These are phyloP conservation scores for Baryphthengus martii DNA, from an alignment of 2,113 vertebrate genomes.

Conservation along the genomic window DNA sequence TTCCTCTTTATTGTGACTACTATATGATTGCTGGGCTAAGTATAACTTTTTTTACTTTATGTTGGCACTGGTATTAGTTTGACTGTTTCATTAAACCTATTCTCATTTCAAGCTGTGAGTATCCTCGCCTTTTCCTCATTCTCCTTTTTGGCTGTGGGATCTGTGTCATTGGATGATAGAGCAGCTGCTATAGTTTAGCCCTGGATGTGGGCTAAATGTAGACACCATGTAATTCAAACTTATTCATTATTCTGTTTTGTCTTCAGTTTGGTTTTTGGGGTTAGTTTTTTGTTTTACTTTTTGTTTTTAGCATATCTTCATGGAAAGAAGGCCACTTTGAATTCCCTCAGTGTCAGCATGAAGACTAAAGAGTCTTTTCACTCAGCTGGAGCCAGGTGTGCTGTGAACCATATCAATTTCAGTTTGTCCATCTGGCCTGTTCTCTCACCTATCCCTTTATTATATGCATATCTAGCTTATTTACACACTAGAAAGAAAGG, in stretches of 20 bases:
- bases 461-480: not conserved
- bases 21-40: not conserved
- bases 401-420: not conserved
- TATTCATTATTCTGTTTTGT: not conserved
- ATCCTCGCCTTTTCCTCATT: not conserved
- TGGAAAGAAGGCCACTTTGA: not conserved
- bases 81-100: not conserved
- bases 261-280: no score
- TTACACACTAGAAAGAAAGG: not conserved
- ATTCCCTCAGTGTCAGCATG: not conserved
- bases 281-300: no score
- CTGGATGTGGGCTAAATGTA: not conserved
- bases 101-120: not conserved
- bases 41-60: not conserved
- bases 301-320: not conserved
- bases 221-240: not conserved
- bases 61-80: not conserved
- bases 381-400: not conserved
- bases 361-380: not conserved
- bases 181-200: not conserved
- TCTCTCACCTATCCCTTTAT: not conserved
- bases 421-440: not conserved
- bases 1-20: not conserved
- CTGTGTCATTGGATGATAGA: not conserved
- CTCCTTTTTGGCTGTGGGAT: not conserved